phyloP scores from a whole-genome alignment of 1,140 invertebrate species.

The Vanessa tameamea region DNA sequence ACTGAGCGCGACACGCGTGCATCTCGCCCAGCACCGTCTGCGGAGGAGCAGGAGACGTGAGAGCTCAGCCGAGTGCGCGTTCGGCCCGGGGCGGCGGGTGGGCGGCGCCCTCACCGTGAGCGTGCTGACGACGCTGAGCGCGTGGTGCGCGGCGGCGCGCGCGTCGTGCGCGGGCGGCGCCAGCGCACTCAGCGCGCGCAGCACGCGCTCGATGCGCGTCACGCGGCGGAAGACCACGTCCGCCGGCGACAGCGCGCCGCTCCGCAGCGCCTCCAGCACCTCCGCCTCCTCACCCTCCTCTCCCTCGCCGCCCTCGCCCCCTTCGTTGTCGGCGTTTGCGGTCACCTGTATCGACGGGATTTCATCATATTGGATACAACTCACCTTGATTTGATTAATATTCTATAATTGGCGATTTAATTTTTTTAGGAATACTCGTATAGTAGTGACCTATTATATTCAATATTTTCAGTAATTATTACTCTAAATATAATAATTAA shows the following conservation, averaged over 20 bases:
- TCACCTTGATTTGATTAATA: background rate
- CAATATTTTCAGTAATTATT: too few species aligned
- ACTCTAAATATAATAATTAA: too few species aligned
- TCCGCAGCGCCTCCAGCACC: conserved; percentile 43
- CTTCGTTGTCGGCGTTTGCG: conserved; percentile 33
- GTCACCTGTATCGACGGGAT: conserved; percentile 42
- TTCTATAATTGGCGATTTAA: too few species aligned
- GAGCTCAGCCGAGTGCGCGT: background rate
- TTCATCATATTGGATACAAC: too few species aligned
- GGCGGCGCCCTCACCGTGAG: conserved; percentile 39
- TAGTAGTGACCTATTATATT: too few species aligned
- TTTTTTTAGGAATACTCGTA: too few species aligned
- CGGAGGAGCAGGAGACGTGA: background rate
- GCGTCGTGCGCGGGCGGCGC: conserved; percentile 40
- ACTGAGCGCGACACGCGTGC: conserved; percentile 47
- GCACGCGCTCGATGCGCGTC: conserved; percentile 46
- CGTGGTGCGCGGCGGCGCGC: conserved; percentile 46
- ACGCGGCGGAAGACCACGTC: conserved; percentile 67
- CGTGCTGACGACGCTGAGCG: conserved; percentile 43
- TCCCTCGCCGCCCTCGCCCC: conserved; percentile 19
- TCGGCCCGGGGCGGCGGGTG: too few species aligned
- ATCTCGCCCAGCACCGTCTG: conserved; percentile 54
- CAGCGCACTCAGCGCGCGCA: conserved; percentile 45
- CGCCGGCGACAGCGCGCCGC: conserved; percentile 59
- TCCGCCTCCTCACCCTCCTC: conserved; percentile 49